Evolutionary conservation across 2,113 vertebrate genomes (phyloP).

Genomic region (Hippocampus abdominalis): DNA sequence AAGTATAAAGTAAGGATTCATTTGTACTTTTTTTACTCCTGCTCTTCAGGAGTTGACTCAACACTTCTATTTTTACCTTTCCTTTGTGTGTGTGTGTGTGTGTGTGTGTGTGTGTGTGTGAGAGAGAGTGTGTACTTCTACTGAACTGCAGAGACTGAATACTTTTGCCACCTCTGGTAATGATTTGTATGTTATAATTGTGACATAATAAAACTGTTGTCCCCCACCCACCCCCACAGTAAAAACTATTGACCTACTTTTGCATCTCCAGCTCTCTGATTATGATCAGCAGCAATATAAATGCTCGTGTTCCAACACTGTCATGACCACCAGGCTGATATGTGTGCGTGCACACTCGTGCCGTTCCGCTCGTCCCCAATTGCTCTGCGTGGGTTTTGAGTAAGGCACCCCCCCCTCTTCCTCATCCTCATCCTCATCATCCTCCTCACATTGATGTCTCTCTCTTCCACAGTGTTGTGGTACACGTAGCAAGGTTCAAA

Average conservation of each 20-base stretch:
- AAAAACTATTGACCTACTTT: not conserved
- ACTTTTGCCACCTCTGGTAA: not conserved
- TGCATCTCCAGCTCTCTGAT: not conserved
- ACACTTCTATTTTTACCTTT: not conserved
- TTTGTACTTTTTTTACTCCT: too few relatives aligned
- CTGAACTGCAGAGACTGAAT: not conserved
- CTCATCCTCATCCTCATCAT: constrained; percentile 42
- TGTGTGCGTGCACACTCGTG: constrained; percentile 24
- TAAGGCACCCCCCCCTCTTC: constrained; percentile 73
- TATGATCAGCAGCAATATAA: not conserved
- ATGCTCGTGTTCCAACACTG: not conserved
- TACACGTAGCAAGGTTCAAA: constrained; percentile 74
- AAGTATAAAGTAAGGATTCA: too few relatives aligned
- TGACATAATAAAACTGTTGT: not conserved
- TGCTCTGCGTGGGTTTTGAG: constrained; percentile 60
- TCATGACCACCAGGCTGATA: constrained; percentile 30
- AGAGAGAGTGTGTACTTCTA: not conserved
- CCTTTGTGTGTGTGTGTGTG: not conserved
- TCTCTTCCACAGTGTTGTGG: constrained; percentile 77
- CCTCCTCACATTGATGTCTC: constrained; percentile 49
- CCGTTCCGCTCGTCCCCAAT: constrained; percentile 11
- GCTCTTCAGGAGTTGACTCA: too few relatives aligned
- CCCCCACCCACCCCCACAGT: too few relatives aligned
- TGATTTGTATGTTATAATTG: not conserved
- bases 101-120: too few relatives aligned